phyloP scores from a whole-genome alignment of 2,888 invertebrate species.

The Dicranocentrus wangi region DNA sequence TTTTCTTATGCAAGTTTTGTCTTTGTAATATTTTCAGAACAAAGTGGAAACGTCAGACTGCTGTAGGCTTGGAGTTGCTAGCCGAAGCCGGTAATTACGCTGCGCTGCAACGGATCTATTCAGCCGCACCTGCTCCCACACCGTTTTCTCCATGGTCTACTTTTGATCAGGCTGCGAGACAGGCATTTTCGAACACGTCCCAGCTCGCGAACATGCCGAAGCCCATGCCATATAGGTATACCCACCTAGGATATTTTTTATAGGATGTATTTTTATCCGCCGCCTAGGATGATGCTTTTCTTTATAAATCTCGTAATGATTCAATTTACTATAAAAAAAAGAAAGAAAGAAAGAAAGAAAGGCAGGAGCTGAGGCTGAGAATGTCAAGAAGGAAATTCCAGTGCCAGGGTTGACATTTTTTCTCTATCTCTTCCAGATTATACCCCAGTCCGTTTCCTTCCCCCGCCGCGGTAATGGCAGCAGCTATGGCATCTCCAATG shows the following conservation, averaged over 20 bases:
- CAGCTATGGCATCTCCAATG: slow-evolving; percentile 70
- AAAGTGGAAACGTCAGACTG: slow-evolving; percentile 99
- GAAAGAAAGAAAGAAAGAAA: too few species aligned
- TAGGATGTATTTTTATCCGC: too few species aligned
- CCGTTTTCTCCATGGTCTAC: slow-evolving; percentile 76
- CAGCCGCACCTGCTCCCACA: slow-evolving; percentile 79
- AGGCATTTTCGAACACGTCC: too few species aligned
- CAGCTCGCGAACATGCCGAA: slow-evolving; percentile 82
- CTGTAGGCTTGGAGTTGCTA: slow-evolving; percentile 95
- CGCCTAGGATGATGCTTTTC: too few species aligned
- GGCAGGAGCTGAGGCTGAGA: too few species aligned
- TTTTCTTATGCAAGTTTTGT: slow-evolving; percentile 6
- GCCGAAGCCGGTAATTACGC: slow-evolving; percentile 98
- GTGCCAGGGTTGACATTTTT: slow-evolving; percentile 4
- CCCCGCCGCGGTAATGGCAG: slow-evolving; percentile 72
- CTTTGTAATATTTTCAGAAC: slow-evolving; percentile 81
- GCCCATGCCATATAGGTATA: slow-evolving; percentile 84
- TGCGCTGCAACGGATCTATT: slow-evolving; percentile 96
- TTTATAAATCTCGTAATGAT: too few species aligned
- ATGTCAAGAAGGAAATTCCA: too few species aligned
- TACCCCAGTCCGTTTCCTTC: slow-evolving; percentile 72
- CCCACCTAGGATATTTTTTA: too few species aligned
- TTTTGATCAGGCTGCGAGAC: slow-evolving; percentile 82
- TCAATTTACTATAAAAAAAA: too few species aligned
- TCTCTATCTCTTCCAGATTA: slow-evolving; percentile 60